Evolutionary conservation across 2,888 invertebrate genomes (phyloP).

Genomic region (Pollenia angustigena): DNA sequence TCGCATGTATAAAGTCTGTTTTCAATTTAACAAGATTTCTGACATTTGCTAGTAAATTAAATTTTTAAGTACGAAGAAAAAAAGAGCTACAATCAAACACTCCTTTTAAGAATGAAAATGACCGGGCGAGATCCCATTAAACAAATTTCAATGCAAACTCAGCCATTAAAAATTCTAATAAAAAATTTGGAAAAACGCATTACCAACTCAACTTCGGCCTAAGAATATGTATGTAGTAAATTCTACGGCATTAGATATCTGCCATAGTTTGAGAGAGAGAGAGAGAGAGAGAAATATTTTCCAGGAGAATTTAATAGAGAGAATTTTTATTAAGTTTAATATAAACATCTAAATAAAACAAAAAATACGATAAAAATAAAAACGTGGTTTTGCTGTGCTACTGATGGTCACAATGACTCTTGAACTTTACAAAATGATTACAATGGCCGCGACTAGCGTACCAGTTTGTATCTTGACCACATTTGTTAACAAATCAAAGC

Average conservation of each 20-base stretch:
- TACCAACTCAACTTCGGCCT: not conserved
- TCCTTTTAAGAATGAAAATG: not conserved
- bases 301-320: not conserved
- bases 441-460: constrained; percentile 72
- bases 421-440: constrained; percentile 73
- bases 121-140: too few species aligned
- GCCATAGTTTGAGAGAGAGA: not conserved
- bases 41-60: constrained; percentile 65
- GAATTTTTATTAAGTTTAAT: not conserved
- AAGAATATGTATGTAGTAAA: too few species aligned
- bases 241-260: not conserved
- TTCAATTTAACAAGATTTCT: constrained; percentile 59
- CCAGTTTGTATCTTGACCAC: constrained; percentile 71
- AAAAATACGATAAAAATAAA: constrained; percentile 13
- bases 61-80: constrained; percentile 6
- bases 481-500: constrained; percentile 59
- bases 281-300: not conserved
- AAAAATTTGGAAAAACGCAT: constrained; percentile 29
- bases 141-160: too few species aligned
- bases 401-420: constrained; percentile 70
- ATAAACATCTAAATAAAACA: not conserved
- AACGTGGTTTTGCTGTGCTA: constrained; percentile 55
- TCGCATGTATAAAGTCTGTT: constrained; percentile 17
- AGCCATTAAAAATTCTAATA: not conserved
- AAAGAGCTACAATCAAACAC: not conserved